Conservation (phyloP, 2,113 vertebrate genomes). For the Notarius lentiginosus region DNA sequence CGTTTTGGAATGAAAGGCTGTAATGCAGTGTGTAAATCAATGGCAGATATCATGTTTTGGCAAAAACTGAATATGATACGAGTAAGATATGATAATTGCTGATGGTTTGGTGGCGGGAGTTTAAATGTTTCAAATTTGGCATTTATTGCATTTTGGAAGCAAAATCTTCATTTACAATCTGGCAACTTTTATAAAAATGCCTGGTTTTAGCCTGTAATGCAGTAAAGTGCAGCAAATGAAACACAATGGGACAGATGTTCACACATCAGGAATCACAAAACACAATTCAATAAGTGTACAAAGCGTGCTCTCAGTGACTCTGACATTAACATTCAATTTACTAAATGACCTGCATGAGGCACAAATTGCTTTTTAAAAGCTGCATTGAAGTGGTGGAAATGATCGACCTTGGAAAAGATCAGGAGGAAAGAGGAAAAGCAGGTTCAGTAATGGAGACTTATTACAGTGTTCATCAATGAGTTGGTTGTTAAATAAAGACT, state of each 20-base stretch:
- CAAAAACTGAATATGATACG: too few species aligned
- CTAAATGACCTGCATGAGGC: too few species aligned
- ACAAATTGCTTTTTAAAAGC: background rate
- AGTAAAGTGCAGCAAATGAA: background rate
- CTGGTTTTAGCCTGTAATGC: background rate
- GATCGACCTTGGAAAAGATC: background rate
- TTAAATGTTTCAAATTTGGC: too few species aligned
- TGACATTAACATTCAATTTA: background rate
- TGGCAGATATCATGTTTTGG: too few species aligned
- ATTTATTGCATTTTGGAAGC: too few species aligned
- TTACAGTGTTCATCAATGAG: background rate
- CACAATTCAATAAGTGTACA: background rate
- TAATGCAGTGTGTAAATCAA: too few species aligned
- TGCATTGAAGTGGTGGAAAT: background rate
- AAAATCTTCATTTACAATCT: background rate
- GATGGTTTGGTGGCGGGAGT: too few species aligned
- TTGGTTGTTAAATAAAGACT: background rate
- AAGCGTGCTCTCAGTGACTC: background rate
- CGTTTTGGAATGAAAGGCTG: too few species aligned
- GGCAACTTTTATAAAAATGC: background rate
- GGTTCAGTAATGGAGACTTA: background rate
- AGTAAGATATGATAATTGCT: too few species aligned
- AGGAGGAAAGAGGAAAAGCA: background rate
- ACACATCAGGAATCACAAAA: background rate
- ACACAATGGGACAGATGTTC: background rate